Evolutionary conservation across 2,113 vertebrate species (phyloP), one percentile per base, ranked within the genome.

Genomic region (Heliornis fulica): DNA sequence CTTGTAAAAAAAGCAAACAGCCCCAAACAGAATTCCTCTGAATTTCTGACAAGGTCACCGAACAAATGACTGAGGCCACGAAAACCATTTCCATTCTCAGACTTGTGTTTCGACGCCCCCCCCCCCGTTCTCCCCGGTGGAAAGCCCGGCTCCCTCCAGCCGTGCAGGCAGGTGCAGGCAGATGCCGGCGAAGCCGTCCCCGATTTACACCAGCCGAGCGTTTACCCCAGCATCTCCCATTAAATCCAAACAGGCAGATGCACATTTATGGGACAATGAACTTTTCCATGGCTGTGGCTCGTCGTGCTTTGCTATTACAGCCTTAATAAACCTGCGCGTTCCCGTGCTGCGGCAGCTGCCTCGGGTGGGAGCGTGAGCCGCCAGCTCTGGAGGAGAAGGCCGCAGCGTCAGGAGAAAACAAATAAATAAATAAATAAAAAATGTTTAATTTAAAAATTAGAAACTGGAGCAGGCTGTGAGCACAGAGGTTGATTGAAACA

Each of bases 391-490:
- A 97, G 95, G 93, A 92, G 80, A 96, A n/a, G 69, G 77, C 96
- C 51, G 11, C 13, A 13, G 94, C 86, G 97, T 90, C 32, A 78
- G 92, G 77, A 66, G 51, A 50, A 63, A 75, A 65, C 65, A 56
- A 38, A 89, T 93, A 96, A 90, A n/a, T n/a, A n/a, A n/a, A n/a
- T n/a, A n/a, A n/a, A n/a, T n/a, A n/a, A 87, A 96, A 95, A 95
- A 95, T 94, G 97, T 98, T 98, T 98, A 98, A 98, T 98, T 98
- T 98, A 98, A 98, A 98, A 98, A 98, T 98, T 98, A 98, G 98
- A 97, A 98, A 98, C 95, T 98, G 98, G 97, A 98, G 98, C 98
- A 98, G 97, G 97, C 98, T 98, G 97, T 94, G 98, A 98, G 97
- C 97, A 76, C 97, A 96, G 97, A 98, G 98, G 98, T 98, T 98